A percentile compares a stretch with the other conserved stretches of the same genome.
These are phyloP conservation scores for Camelus bactrianus DNA, from an alignment of 2,113 vertebrate genomes.

Conservation along the genomic window DNA sequence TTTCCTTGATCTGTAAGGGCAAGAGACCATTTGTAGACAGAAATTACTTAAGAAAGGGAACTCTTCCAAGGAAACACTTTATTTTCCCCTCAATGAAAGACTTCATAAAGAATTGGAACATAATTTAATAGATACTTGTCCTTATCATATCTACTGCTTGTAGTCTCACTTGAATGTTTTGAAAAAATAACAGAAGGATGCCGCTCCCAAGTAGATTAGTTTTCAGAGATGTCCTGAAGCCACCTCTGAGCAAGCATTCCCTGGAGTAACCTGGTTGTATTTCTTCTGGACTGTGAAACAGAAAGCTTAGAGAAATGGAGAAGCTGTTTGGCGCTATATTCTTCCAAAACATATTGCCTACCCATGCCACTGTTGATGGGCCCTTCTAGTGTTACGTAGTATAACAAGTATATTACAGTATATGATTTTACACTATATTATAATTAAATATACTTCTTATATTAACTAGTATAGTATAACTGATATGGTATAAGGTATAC, in stretches of 20 bases:
- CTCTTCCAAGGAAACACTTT: background rate
- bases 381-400: background rate
- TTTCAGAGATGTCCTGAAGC: slow-evolving; percentile 63
- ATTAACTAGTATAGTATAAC: background rate
- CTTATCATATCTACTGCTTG: background rate
- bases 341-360: slow-evolving; percentile 52
- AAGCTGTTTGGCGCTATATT: background rate
- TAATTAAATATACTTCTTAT: slow-evolving; percentile 21
- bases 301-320: slow-evolving; percentile 39
- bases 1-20: background rate
- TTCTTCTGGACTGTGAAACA: slow-evolving; percentile 51
- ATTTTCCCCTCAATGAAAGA: slow-evolving; percentile 42
- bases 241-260: slow-evolving; percentile 57
- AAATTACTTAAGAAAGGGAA: slow-evolving; percentile 30
- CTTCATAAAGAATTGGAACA: slow-evolving; percentile 20
- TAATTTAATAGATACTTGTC: slow-evolving; percentile 37
- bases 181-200: slow-evolving; percentile 32
- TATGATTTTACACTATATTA: background rate
- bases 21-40: slow-evolving; percentile 5
- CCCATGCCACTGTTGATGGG: background rate
- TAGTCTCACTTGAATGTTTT: slow-evolving; percentile 53
- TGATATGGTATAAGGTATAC: background rate
- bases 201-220: slow-evolving; percentile 44
- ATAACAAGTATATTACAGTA: background rate
- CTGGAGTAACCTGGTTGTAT: slow-evolving; percentile 39